phyloP scores from a whole-genome alignment of 1,140 invertebrate genomes.

The Trichogramma pretiosum region DNA sequence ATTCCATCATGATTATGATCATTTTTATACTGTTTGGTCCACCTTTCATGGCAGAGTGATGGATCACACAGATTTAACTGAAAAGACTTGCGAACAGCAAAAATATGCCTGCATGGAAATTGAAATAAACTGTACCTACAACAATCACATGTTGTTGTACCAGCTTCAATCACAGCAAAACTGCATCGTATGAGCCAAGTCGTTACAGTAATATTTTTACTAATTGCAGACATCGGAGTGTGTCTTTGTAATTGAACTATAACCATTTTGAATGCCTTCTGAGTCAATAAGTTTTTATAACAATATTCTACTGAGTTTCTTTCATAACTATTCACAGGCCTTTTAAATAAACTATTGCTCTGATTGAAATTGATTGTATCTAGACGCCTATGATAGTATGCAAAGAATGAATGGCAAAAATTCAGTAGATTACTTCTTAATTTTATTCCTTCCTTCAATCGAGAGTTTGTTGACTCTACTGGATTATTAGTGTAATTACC shows the following conservation, averaged over 20 bases:
- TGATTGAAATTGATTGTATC: not conserved
- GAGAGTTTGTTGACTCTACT: slow-evolving; percentile 5
- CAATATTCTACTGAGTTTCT: not conserved
- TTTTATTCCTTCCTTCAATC: not conserved
- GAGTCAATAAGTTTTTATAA: not conserved
- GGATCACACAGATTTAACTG: too few relatives aligned
- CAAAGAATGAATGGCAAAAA: not conserved
- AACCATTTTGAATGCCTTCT: not conserved
- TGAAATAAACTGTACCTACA: not conserved
- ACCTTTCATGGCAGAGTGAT: too few relatives aligned
- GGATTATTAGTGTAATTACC: slow-evolving; percentile 10
- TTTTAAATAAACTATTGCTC: not conserved
- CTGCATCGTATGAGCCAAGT: not conserved
- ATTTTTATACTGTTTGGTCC: too few relatives aligned
- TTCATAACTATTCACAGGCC: not conserved
- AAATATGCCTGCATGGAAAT: not conserved
- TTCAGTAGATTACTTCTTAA: not conserved
- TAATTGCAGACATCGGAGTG: not conserved
- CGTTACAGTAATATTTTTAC: not conserved
- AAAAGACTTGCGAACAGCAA: not conserved
- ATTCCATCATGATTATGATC: too few relatives aligned
- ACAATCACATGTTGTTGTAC: not conserved
- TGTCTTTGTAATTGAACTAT: not conserved
- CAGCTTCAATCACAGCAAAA: not conserved
- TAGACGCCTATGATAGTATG: not conserved